Base-by-base conservation (phyloP, 2,113 vertebrate genomes). In the Podilymbus podiceps region DNA sequence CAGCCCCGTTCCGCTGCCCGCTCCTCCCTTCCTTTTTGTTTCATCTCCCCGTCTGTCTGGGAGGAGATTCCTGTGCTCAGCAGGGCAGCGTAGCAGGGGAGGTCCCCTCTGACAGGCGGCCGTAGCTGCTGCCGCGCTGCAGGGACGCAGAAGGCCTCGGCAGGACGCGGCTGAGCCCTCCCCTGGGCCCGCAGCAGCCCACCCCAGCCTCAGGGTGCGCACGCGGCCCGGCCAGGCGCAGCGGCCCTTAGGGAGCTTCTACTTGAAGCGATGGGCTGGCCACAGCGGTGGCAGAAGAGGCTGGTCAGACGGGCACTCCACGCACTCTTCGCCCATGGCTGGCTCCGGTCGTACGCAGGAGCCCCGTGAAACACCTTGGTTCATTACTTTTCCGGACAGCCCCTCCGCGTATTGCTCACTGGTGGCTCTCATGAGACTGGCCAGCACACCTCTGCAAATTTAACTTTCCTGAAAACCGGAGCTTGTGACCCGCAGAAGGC, bases 401-500 rank as follows among this genome's bases (percentile, higher is more conserved):
- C 19, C 38, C 64, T 21, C 15, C 2, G 2, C 11, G 4, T 2
- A 1, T 4, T 3, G 25, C 64, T 52, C 4, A 3, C 50, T 6
- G 7, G 3, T 6, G 31, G 44, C 63, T 73, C 66, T 11, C 12
- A 0, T 7, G 2, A 33, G 38, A 5, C 33, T 23, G 81, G 20
- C 21, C 64, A 59, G 35, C 59, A 12, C 1, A 33, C 1, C 35
- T 25, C 23, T 10, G 8, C 6, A 30, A 5, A 12, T 27, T 6
- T 3, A 22, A 11, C 42, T 15, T 11, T 4, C 27, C 9, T 24
- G 42, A 25, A 27, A 28, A 9, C 52, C 23, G 10, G 44, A 75
- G 79, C 62, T 46, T 5, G 2, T 22, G 33, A 31, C 28, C 60
- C 8, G 4, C 85, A 35, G 24, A 8, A 63, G 15, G 40, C 46